A percentile compares a stretch with the other conserved stretches of the same genome.
These are phyloP conservation scores for Mus spicilegus DNA, from an alignment of 2,113 vertebrate genomes.

Conservation along the genomic window DNA sequence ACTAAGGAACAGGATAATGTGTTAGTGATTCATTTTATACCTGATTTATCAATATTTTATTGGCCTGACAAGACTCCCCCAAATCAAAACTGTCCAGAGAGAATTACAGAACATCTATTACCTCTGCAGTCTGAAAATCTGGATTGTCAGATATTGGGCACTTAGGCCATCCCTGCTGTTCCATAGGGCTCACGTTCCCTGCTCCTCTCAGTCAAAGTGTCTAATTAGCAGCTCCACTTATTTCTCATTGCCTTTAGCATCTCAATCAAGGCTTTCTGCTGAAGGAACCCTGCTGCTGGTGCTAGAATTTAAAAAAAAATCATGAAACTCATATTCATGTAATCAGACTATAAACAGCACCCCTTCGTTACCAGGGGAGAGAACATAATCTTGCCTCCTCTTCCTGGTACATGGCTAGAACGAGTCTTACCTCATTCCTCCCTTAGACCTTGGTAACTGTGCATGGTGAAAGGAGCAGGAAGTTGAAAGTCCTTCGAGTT, in stretches of 20 bases:
- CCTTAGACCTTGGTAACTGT: neutral
- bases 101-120: slow-evolving; percentile 52
- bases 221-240: slow-evolving; percentile 80
- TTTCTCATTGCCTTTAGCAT: slow-evolving; percentile 75
- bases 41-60: slow-evolving; percentile 82
- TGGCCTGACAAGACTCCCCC: slow-evolving; percentile 82
- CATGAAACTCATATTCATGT: slow-evolving; percentile 75
- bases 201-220: slow-evolving; percentile 60
- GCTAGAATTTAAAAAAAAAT: slow-evolving; percentile 71
- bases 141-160: slow-evolving; percentile 79
- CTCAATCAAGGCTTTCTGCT: slow-evolving; percentile 82
- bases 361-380: slow-evolving; percentile 55
- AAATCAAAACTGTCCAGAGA: slow-evolving; percentile 85
- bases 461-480: neutral
- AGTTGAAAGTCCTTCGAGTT: neutral
- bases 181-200: slow-evolving; percentile 16
- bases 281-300: slow-evolving; percentile 80
- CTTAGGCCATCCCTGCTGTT: slow-evolving; percentile 65
- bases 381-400: neutral
- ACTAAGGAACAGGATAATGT: slow-evolving; percentile 78
- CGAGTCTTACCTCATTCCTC: neutral
- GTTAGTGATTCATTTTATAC: slow-evolving; percentile 82
- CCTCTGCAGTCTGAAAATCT: slow-evolving; percentile 80
- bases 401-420: neutral
- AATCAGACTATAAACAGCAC: slow-evolving; percentile 76